These are phyloP conservation scores for Augiades crinisus DNA, from an alignment of 2,888 invertebrate species.

Conservation along the genomic window DNA sequence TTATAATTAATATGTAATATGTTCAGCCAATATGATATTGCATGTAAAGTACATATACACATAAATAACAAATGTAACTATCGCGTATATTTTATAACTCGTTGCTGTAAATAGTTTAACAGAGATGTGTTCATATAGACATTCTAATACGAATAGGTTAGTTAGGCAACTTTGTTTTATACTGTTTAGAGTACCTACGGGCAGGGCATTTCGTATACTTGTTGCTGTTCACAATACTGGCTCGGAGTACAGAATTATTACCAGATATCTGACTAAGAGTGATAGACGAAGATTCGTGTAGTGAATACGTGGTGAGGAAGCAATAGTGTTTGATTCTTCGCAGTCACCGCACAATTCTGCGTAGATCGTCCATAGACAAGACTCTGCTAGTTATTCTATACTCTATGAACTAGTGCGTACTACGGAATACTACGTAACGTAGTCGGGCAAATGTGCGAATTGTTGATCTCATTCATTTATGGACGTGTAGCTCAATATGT, in stretches of 20 bases:
- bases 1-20: constrained; percentile 10
- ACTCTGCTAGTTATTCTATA: no score
- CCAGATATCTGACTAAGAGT: no score
- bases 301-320: no score
- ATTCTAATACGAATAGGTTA: constrained; percentile 55
- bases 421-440: constrained; percentile 35
- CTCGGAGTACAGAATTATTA: no score
- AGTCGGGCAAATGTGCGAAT: constrained; percentile 58
- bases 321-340: no score
- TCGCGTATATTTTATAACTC: constrained; percentile 17
- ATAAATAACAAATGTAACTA: constrained; percentile 11
- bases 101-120: constrained; percentile 27
- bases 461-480: constrained; percentile 79
- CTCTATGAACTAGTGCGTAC: no score
- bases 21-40: constrained; percentile 22
- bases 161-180: constrained; percentile 30
- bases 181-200: constrained; percentile 31
- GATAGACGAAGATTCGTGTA: no score
- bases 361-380: no score
- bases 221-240: constrained; percentile 32
- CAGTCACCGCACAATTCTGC: no score
- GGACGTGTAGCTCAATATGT: constrained; percentile 75
- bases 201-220: constrained; percentile 48
- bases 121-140: constrained; percentile 50
- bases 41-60: constrained; percentile 6